Evolutionary conservation across 2,113 vertebrate species (phyloP).

Genomic region (Poeciliopsis retropinna): DNA sequence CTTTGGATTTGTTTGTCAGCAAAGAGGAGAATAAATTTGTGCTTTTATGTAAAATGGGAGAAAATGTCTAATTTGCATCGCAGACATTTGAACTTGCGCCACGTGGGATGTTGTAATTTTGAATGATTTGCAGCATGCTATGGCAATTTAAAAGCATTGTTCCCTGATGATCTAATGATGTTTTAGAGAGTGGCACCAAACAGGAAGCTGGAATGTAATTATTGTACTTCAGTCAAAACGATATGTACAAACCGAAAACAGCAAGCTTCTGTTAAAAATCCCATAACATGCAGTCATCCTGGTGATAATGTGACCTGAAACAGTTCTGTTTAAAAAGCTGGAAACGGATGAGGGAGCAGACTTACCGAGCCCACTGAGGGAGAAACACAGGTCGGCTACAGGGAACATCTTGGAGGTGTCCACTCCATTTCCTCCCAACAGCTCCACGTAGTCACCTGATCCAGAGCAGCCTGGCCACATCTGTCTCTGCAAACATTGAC

Average conservation of each 20-base stretch:
- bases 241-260: neutral
- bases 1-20: neutral
- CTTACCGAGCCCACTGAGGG: constrained; percentile 90
- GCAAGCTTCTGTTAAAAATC: neutral
- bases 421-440: constrained; percentile 90
- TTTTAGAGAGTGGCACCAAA: neutral
- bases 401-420: constrained; percentile 95
- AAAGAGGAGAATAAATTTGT: neutral
- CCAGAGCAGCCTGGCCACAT: constrained; percentile 82
- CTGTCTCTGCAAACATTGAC: constrained; percentile 79
- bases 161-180: neutral
- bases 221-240: neutral
- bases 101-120: constrained; percentile 1
- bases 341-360: neutral
- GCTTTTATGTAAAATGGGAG: neutral
- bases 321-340: neutral
- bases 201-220: neutral
- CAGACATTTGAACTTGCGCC: neutral
- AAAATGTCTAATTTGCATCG: neutral
- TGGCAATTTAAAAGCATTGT: constrained; percentile 4
- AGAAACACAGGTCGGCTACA: constrained; percentile 91
- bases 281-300: too few species aligned
- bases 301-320: neutral
- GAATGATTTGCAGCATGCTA: neutral
- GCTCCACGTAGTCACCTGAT: constrained; percentile 90